Evolutionary conservation across 1,140 invertebrate species (phyloP).

Genomic region (Drosophila insularis): DNA sequence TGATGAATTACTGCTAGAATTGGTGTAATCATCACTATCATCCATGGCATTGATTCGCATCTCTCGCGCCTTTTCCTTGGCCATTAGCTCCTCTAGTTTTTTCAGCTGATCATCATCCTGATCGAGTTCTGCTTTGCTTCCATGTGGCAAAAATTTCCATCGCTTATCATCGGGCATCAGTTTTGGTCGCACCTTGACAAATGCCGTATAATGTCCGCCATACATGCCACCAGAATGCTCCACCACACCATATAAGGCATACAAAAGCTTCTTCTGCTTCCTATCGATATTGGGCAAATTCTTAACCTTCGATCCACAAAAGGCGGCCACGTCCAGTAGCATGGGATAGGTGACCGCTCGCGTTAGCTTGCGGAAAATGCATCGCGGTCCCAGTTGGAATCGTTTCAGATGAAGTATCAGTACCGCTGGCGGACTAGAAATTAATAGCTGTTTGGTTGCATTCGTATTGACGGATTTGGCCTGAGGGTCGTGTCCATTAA

Average conservation of each 20-base stretch:
- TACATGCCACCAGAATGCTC: slow-evolving; percentile 95
- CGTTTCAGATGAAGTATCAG: slow-evolving; percentile 97
- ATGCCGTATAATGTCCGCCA: slow-evolving; percentile 98
- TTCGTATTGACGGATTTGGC: slow-evolving; percentile 93
- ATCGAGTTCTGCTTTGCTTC: slow-evolving; percentile 83
- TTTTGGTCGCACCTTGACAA: slow-evolving; percentile 89
- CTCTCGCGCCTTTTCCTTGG: slow-evolving; percentile 80
- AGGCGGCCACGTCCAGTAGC: slow-evolving; percentile 93
- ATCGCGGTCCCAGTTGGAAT: slow-evolving; percentile 87
- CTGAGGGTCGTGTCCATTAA: slow-evolving; percentile 84
- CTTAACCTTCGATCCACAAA: slow-evolving; percentile 91
- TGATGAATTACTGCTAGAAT: slow-evolving; percentile 83
- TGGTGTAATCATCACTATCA: slow-evolving; percentile 83
- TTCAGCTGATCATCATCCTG: slow-evolving; percentile 76
- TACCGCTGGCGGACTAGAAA: slow-evolving; percentile 94
- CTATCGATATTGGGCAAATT: slow-evolving; percentile 85
- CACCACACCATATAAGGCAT: slow-evolving; percentile 96
- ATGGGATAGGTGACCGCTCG: slow-evolving; percentile 94
- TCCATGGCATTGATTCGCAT: slow-evolving; percentile 71
- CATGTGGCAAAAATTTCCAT: slow-evolving; percentile 87
- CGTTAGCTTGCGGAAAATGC: slow-evolving; percentile 89
- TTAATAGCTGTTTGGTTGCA: slow-evolving; percentile 95
- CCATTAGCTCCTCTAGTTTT: slow-evolving; percentile 70
- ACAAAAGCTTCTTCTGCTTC: slow-evolving; percentile 89
- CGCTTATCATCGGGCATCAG: slow-evolving; percentile 85